A percentile compares a stretch with the other conserved stretches of the same genome.
Evolutionary conservation across 2,888 invertebrate genomes (phyloP).

Genomic region (Antheraea yamamai): DNA sequence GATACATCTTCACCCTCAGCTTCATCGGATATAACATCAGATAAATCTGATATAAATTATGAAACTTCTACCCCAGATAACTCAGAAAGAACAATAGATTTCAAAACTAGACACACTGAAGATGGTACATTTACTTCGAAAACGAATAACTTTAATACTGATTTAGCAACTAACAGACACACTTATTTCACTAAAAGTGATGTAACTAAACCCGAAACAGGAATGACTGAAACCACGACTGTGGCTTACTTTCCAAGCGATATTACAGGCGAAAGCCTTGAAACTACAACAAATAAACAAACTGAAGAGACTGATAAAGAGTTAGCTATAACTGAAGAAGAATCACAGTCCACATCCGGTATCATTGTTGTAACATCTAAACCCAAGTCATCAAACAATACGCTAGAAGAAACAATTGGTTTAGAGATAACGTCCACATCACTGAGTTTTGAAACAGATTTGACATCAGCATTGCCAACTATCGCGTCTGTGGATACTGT

Average conservation of each 20-base stretch:
- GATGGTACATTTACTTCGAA: slow-evolving; percentile 9
- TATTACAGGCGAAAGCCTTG: not conserved
- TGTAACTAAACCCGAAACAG: not conserved
- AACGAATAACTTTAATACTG: not conserved
- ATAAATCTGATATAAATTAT: not conserved
- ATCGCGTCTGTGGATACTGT: slow-evolving; percentile 20
- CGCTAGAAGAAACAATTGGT: slow-evolving; percentile 3
- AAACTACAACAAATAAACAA: slow-evolving; percentile 5
- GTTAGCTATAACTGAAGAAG: slow-evolving; percentile 23
- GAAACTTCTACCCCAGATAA: not conserved
- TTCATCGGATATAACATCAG: not conserved
- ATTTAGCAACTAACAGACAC: slow-evolving; percentile 21
- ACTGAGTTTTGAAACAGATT: not conserved
- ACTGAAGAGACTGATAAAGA: slow-evolving; percentile 17
- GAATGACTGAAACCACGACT: not conserved
- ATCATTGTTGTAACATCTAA: not conserved
- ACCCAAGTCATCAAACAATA: not conserved
- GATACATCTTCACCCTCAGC: slow-evolving; percentile 10
- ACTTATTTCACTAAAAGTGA: not conserved
- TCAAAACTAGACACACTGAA: not conserved
- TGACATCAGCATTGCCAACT: not conserved
- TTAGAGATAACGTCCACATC: slow-evolving; percentile 9
- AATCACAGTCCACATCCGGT: slow-evolving; percentile 21
- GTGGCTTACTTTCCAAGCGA: not conserved
- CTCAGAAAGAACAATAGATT: slow-evolving; percentile 22